Base-by-base conservation (phyloP, 1,140 invertebrate genomes). In the Reticulitermes speratus region DNA sequence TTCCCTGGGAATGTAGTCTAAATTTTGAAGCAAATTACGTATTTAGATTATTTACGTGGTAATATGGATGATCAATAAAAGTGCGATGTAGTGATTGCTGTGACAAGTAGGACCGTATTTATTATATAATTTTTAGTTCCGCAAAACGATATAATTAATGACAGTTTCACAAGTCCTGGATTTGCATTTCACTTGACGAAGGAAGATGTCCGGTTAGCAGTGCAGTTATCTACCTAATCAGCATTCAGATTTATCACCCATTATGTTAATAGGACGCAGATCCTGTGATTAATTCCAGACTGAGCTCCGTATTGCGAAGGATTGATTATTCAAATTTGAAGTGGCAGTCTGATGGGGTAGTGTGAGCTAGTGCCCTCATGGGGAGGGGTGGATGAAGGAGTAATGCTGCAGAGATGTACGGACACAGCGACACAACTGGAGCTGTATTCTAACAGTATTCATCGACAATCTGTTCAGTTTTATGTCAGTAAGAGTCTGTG, bases 191-290 rank as follows among this genome's bases (percentile, higher is more conserved):
- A 75, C 25, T 12, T n/a, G 2, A 30, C n/a, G 25, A 30, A 75
- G 25, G 65, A 75, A 75, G 65, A n/a, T 75, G 3, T 75, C 25
- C 65, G n/a, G 8, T n/a, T n/a, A 75, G 25, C n/a, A 30, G 8
- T 30, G 65, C 65, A 30, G 25, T 25, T 30, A 3, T 75, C 1
- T 75, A 75, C 1, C 65, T 25, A 75, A 75, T 75, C 65, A 75
- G 14, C 65, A 75, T 75, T 75, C 65, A 75, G 65, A 75, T 75
- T 75, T 75, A 75, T 75, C 65, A 30, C 65, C 65, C 65, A 75
- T 75, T 75, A 75, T 75, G 65, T 75, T 75, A 75, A 75, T 75
- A 75, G 65, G 65, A 75, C 65, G n/a, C 14, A 75, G 65, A 75
- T 30, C 65, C 65, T 75, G 65, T 75, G 65, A 75, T 75, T 75